Conservation (phyloP, 2,797 vertebrate species). For the Clamator glandarius region DNA sequence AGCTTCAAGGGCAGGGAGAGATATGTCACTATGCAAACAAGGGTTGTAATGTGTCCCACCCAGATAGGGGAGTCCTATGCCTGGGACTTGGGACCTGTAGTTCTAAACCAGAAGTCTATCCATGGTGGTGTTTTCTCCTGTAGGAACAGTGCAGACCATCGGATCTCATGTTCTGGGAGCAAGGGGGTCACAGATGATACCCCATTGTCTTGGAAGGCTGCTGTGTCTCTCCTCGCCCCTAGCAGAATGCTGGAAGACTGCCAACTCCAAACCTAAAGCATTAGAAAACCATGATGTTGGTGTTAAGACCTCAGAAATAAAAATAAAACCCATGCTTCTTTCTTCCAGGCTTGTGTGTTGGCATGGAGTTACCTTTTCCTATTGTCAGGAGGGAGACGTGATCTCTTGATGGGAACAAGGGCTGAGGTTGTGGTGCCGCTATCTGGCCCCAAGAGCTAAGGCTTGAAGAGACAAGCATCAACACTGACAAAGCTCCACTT, state of each 20-base stretch:
- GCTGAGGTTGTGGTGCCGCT: not conserved
- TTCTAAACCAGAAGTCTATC: not conserved
- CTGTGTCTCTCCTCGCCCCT: not conserved
- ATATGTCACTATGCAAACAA: not conserved
- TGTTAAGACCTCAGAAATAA: not conserved
- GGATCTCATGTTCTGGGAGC: not conserved
- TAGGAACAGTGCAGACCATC: not conserved
- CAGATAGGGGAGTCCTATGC: not conserved
- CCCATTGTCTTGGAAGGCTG: fast-evolving
- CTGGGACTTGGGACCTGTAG: not conserved
- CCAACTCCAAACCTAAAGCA: not conserved
- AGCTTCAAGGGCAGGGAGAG: too few species aligned
- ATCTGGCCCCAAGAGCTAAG: not conserved
- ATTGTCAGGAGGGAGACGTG: not conserved
- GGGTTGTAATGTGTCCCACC: not conserved
- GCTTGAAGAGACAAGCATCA: not conserved
- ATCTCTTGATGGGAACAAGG: not conserved
- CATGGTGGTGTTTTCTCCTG: not conserved
- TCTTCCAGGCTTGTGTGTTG: not conserved
- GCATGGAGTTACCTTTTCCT: not conserved
- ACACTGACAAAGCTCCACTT: fast-evolving
- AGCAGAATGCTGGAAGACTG: too few species aligned
- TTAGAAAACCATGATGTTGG: not conserved
- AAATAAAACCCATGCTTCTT: not conserved
- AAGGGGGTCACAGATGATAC: not conserved